Percentiles rank a stretch among this genome's conserved stretches.
Evolutionary conservation across 1,140 invertebrate species (phyloP).

Genomic region (Trichonephila clavipes): DNA sequence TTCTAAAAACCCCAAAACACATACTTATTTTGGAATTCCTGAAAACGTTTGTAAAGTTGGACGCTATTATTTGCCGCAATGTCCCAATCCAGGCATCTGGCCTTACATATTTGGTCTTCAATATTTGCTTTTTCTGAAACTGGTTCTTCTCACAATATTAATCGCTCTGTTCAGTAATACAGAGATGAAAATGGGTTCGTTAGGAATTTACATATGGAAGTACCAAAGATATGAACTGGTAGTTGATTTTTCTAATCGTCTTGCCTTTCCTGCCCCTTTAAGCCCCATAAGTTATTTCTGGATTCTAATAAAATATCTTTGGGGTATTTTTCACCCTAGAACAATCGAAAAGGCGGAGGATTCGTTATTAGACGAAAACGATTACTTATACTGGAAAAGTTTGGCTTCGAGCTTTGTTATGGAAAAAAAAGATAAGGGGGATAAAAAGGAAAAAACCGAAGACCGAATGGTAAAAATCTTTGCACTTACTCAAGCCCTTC

Average conservation of each 20-base stretch:
- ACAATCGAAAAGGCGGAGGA: not conserved
- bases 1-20: not conserved
- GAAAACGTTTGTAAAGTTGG: conserved; percentile 59
- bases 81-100: conserved; percentile 80
- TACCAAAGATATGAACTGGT: conserved; percentile 81
- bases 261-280: conserved; percentile 59
- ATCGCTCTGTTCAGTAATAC: conserved; percentile 81
- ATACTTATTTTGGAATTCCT: conserved; percentile 9
- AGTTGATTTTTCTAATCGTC: conserved; percentile 80
- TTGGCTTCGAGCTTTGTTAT: conserved; percentile 27
- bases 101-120: conserved; percentile 81
- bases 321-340: not conserved
- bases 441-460: not conserved
- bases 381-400: conserved; percentile 59
- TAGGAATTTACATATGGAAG: conserved; percentile 81
- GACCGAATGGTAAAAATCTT: conserved; percentile 19
- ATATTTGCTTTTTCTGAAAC: conserved; percentile 81
- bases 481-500: not conserved
- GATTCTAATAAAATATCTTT: not conserved
- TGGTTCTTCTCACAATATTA: conserved; percentile 81
- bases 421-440: not conserved
- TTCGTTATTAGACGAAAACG: conserved; percentile 6
- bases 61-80: conserved; percentile 72
- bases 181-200: conserved; percentile 78
- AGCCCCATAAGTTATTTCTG: conserved; percentile 37